Evolutionary conservation across 2,797 vertebrate genomes (phyloP), one percentile per base, ranked within the genome.

Genomic region (Eupleurogrammus muticus): DNA sequence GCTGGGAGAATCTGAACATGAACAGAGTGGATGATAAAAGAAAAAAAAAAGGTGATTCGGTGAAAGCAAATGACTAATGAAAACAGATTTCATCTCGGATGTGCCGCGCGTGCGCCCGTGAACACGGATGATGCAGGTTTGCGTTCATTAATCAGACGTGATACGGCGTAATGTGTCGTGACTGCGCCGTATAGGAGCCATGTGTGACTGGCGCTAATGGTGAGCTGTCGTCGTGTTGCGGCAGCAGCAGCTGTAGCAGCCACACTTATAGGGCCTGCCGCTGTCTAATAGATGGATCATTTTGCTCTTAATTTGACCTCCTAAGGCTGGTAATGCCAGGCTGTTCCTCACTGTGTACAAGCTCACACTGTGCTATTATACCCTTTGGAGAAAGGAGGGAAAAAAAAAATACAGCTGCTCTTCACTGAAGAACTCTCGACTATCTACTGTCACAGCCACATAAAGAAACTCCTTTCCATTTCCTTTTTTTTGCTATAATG

Each of bases 261-360:
- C 80, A 80, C 87, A 88, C 86, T 92, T 87, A 79, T 77, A 92
- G 84, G n/a, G 81, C 77, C 83, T 75, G 75, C 88, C 81, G 88
- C 87, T 86, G 90, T 93, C 90, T 91, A 88, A 90, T 86, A 93
- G 92, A 92, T 89, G 85, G 89, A 92, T 90, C 88, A 83, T 87
- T 92, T 90, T 89, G 90, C 88, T 92, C 86, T 87, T 87, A 92
- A 91, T 90, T 89, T 92, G 88, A 92, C 89, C 90, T 93, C 87
- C 80, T 86, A 89, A 84, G 85, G 86, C 84, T 86, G 82, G 66
- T 84, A 89, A 91, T 89, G 82, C 85, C 86, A 89, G 86, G 89
- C 88, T 87, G 87, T 88, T 92, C 70, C 75, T 89, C 74, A 19
- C 70, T n/a, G 56, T 69, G 72, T 80, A 83, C 75, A 80, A 84